phyloP scores from a whole-genome alignment of 2,797 vertebrate genomes.

The Rhinogobio ventralis region DNA sequence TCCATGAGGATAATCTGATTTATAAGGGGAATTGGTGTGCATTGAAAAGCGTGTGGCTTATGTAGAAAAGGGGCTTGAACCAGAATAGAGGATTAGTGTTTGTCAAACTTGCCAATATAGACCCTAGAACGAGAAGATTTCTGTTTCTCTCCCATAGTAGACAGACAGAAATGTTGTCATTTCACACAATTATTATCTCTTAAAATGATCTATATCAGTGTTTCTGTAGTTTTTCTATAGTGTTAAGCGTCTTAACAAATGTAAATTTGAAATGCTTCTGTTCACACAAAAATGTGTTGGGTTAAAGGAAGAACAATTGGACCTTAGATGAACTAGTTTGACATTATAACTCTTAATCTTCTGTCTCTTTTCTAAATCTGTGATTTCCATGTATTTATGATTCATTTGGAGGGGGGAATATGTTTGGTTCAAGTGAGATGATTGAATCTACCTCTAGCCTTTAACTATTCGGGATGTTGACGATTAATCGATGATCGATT shows the following conservation, averaged over 20 bases:
- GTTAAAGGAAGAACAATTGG: not conserved
- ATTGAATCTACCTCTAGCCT: not conserved
- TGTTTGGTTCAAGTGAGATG: not conserved
- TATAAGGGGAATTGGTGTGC: slow-evolving; percentile 43
- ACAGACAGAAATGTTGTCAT: not conserved
- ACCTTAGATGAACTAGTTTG: not conserved
- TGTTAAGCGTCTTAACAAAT: not conserved
- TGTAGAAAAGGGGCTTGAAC: not conserved
- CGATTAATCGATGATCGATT: too few species aligned
- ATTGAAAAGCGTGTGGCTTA: not conserved
- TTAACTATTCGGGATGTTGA: too few species aligned
- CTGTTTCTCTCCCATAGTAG: not conserved
- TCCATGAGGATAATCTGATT: slow-evolving; percentile 38
- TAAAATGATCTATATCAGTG: not conserved
- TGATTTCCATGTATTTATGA: not conserved
- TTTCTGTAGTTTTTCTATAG: not conserved
- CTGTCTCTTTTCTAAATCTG: not conserved
- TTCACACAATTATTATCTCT: not conserved
- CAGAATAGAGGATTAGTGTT: not conserved
- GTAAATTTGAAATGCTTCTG: not conserved
- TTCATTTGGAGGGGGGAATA: not conserved
- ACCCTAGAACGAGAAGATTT: not conserved
- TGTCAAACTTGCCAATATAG: not conserved
- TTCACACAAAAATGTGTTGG: not conserved
- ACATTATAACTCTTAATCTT: not conserved